Evolutionary conservation across 1,140 invertebrate genomes (phyloP), one percentile per base, ranked within the genome.

Genomic region (Brachionus manjavacas): DNA sequence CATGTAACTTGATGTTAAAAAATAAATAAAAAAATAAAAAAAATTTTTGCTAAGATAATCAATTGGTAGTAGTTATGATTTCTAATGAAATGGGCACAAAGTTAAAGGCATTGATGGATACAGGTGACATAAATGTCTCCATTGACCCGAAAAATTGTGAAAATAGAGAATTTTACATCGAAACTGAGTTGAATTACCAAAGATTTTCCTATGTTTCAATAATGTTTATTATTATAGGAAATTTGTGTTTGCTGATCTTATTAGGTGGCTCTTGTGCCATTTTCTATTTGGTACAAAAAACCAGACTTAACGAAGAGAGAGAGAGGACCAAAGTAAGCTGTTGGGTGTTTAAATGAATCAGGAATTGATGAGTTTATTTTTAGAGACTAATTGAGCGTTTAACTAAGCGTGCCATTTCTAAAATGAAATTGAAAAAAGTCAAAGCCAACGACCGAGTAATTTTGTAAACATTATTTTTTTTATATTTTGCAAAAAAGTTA

Each of bases 91-190:
- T 72, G 68, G 68, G 68, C 6, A 9, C 8, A 20, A 72, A 72
- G 11, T 20, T 72, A 39, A 72, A 72, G 20, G n/a, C 31, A 20
- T 72, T 72, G n/a, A 9, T 72, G 1, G 68, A 72, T 20, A 20
- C 35, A 72, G 35, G 23, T 20, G 68, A 72, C 12, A 41, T 72
- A 20, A 39, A 20, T 72, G 16, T 72, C 39, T 72, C 68, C 9
- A 72, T 72, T 41, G 39, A 72, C 16, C 68, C 68, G 9, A 72
- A 72, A 72, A 72, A 72, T 72, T 72, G 68, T 72, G 68, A 72
- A 41, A 39, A 39, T 39, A 72, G 68, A 46, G 68, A 72, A 20
- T 72, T 72, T 72, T 72, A 41, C 16, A 72, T 72, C n/a, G 68
- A 72, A 16, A 41, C 68, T 16, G 68, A 72, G 41, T 72, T 72